These are phyloP conservation scores for Palythoa caribaeorum DNA, from an alignment of 92 coral and sea anemone genomes.

Conservation along the genomic window DNA sequence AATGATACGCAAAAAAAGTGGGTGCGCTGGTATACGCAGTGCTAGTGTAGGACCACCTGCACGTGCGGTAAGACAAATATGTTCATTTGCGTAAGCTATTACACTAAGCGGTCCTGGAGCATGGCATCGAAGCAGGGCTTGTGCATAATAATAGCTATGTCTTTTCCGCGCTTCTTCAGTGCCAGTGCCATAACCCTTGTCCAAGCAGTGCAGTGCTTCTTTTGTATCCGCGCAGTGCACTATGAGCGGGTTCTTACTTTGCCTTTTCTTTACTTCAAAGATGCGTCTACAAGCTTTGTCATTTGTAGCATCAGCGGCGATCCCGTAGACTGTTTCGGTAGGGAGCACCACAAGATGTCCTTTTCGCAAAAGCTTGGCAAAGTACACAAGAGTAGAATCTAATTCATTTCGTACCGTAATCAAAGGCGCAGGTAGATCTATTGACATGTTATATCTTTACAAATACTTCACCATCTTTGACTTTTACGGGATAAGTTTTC, in stretches of 20 bases:
- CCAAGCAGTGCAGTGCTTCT: neutral
- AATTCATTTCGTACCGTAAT: neutral
- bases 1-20: neutral
- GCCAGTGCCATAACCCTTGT: neutral
- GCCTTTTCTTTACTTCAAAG: neutral
- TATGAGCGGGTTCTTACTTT: neutral
- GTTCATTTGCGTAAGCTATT: neutral
- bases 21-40: neutral
- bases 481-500: neutral
- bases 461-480: neutral
- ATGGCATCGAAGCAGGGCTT: neutral
- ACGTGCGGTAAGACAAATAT: neutral
- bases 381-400: neutral
- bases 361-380: neutral
- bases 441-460: neutral
- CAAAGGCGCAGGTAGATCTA: neutral
- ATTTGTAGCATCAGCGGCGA: neutral
- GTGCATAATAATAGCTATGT: neutral
- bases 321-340: neutral
- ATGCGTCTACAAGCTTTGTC: neutral
- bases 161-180: neutral
- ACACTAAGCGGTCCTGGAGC: neutral
- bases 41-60: neutral
- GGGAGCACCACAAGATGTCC: neutral
- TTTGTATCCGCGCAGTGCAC: neutral